A percentile compares a stretch with the other conserved stretches of the same genome.
These are phyloP conservation scores for Bombus sibiricus DNA, from an alignment of 1,140 invertebrate genomes.

Conservation along the genomic window DNA sequence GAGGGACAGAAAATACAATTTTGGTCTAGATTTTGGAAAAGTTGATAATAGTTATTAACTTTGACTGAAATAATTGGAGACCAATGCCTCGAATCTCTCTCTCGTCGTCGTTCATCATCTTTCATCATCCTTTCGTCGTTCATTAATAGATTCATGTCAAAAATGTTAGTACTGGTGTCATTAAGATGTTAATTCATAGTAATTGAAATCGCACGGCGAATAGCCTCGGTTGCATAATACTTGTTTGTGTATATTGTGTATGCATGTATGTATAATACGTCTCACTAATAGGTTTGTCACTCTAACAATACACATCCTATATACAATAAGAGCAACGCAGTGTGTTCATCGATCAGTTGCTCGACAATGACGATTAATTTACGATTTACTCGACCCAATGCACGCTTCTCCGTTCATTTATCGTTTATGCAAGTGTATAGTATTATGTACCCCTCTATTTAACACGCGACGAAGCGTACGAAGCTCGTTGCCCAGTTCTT, in stretches of 20 bases:
- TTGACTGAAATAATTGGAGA: background rate
- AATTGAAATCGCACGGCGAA: conserved; percentile 14
- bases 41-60: too few relatives aligned
- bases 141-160: conserved; percentile 29
- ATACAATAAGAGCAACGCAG: conserved; percentile 78
- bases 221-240: conserved; percentile 14
- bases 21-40: background rate
- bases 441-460: too few relatives aligned
- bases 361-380: conserved; percentile 41
- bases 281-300: conserved; percentile 53
- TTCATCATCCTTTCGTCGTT: conserved; percentile 1
- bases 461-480: conserved; percentile 33
- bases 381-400: conserved; percentile 13
- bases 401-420: conserved; percentile 3
- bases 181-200: conserved; percentile 28
- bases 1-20: background rate
- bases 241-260: conserved; percentile 19
- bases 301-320: conserved; percentile 76
- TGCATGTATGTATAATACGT: conserved; percentile 43
- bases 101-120: background rate
- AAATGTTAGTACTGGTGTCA: background rate
- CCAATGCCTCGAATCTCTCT: background rate
- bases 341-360: conserved; percentile 56
- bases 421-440: conserved; percentile 3
- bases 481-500: background rate